phyloP scores from a whole-genome alignment of 1,140 invertebrate genomes.

The Episyrphus balteatus region DNA sequence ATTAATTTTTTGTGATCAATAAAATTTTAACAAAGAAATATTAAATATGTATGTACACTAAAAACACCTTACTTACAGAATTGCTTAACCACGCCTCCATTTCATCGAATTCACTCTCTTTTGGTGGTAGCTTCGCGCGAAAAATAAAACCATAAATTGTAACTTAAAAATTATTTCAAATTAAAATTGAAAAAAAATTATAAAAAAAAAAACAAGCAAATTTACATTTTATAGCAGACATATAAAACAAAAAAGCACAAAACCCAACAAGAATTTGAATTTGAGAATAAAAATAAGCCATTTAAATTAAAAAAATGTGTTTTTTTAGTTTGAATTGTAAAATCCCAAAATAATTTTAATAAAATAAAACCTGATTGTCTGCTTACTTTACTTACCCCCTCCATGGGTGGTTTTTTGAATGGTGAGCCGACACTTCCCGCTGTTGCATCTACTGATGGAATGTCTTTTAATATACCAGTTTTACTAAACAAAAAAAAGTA shows the following conservation, averaged over 20 bases:
- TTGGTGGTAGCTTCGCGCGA: constrained; percentile 45
- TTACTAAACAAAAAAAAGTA: constrained; percentile 15
- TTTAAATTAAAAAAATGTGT: constrained; percentile 12
- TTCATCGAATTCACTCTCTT: constrained; percentile 84
- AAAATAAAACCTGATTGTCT: constrained; percentile 10
- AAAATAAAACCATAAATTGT: constrained; percentile 14
- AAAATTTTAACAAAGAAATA: no score
- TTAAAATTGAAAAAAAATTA: constrained; percentile 10
- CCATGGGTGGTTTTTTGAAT: constrained; percentile 17
- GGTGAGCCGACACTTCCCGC: constrained; percentile 27
- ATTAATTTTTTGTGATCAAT: no score
- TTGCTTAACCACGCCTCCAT: constrained; percentile 83
- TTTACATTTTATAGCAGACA: constrained; percentile 4
- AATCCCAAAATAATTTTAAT: constrained; percentile 9
- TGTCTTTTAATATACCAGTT: constrained; percentile 27
- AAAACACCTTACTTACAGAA: constrained; percentile 40
- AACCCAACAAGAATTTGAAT: no score
- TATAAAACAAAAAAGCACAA: constrained; percentile 4
- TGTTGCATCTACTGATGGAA: constrained; percentile 29
- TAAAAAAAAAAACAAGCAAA: not conserved
- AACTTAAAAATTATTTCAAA: constrained; percentile 3
- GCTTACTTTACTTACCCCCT: constrained; percentile 37
- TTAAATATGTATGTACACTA: no score
- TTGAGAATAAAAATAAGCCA: constrained; percentile 14
- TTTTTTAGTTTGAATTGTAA: constrained; percentile 11